phyloP scores from a whole-genome alignment of 2,888 invertebrate species.

The Chironomus tentans region DNA sequence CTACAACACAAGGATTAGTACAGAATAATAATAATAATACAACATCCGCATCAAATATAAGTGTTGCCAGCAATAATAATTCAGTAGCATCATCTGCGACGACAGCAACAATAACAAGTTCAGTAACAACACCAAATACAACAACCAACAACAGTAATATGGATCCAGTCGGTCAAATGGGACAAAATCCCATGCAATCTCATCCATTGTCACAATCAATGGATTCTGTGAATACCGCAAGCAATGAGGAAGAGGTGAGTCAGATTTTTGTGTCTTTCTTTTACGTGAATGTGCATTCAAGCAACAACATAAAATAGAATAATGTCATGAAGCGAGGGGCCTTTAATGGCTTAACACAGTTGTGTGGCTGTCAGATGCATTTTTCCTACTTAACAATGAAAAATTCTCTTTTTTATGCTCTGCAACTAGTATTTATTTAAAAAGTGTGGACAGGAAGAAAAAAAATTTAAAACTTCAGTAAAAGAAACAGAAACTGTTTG shows the following conservation, averaged over 20 bases:
- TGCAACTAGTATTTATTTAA: too few relatives aligned
- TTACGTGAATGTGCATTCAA: too few relatives aligned
- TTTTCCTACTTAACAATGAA: background rate
- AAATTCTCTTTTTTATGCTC: background rate
- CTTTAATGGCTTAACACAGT: constrained; percentile 33
- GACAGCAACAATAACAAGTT: constrained; percentile 29
- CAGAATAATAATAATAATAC: background rate
- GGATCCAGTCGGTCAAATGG: constrained; percentile 37
- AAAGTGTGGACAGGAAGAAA: too few relatives aligned
- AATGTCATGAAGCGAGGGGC: background rate
- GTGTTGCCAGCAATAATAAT: constrained; percentile 26
- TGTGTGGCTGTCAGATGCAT: constrained; percentile 33
- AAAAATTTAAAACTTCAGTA: too few relatives aligned
- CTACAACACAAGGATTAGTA: background rate
- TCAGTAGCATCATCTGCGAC: constrained; percentile 28
- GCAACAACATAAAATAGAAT: too few relatives aligned
- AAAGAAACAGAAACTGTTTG: too few relatives aligned
- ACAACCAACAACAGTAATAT: constrained; percentile 35
- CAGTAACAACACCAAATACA: constrained; percentile 27
- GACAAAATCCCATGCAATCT: constrained; percentile 54
- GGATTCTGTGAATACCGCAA: constrained; percentile 93
- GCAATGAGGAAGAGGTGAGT: constrained; percentile 95
- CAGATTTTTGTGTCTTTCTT: constrained; percentile 30
- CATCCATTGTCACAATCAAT: constrained; percentile 89
- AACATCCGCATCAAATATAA: constrained; percentile 31